Percentiles rank a stretch among this genome's conserved stretches.
Evolutionary conservation across 2,113 vertebrate species (phyloP).

Genomic region (Xiphophorus hellerii): DNA sequence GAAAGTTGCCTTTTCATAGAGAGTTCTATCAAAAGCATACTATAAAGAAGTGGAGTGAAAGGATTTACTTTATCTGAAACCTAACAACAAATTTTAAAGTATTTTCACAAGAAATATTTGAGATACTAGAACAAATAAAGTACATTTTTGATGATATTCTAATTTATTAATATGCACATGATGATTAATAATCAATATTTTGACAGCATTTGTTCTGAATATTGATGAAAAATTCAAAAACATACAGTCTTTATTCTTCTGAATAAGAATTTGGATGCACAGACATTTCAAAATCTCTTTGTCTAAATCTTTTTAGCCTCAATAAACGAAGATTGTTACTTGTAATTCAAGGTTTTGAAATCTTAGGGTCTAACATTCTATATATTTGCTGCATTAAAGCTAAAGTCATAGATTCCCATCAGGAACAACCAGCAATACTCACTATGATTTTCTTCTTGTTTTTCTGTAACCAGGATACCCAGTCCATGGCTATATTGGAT

Average conservation of each 20-base stretch:
- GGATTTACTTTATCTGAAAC: not conserved
- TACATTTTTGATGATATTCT: no score
- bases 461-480: not conserved
- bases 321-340: not conserved
- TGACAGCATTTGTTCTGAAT: not conserved
- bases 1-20: no score
- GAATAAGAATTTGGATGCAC: not conserved
- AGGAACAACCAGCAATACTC: conserved; percentile 38
- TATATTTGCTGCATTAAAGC: not conserved
- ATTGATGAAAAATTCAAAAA: not conserved
- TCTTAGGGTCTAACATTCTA: not conserved
- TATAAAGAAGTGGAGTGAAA: not conserved
- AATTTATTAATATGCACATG: not conserved
- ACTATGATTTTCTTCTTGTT: conserved; percentile 69
- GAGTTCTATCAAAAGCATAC: no score
- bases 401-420: not conserved
- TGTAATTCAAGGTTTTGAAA: not conserved
- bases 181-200: not conserved
- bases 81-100: not conserved
- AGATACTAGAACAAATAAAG: not conserved
- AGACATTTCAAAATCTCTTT: not conserved
- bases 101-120: not conserved
- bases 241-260: not conserved
- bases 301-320: not conserved
- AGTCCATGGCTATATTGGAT: conserved; percentile 25